These are phyloP conservation scores for Notothenia rossii DNA, from an alignment of 2,113 vertebrate species.

Conservation along the genomic window DNA sequence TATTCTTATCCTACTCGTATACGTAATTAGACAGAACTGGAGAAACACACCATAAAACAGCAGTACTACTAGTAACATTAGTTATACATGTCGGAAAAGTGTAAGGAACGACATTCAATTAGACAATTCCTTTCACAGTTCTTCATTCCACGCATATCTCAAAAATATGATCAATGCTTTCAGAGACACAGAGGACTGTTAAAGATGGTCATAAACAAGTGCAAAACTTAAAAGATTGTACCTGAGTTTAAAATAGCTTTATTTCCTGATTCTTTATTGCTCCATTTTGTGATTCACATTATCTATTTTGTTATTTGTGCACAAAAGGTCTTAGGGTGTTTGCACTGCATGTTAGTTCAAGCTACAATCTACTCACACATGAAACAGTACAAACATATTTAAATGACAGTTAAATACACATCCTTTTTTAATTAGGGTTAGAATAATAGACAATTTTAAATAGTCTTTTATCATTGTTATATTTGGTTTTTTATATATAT, in stretches of 20 bases:
- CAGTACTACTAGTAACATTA: no score
- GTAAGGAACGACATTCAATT: no score
- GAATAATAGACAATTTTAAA: no score
- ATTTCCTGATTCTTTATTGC: background rate
- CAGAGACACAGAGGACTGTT: background rate
- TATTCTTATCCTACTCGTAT: background rate
- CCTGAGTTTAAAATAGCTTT: background rate
- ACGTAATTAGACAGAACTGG: background rate
- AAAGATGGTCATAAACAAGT: background rate
- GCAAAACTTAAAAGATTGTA: background rate
- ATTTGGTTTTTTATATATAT: no score
- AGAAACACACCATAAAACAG: constrained; percentile 11
- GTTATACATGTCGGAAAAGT: no score
- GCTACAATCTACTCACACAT: background rate
- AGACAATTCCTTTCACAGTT: background rate
- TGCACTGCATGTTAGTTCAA: background rate
- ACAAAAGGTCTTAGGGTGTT: background rate
- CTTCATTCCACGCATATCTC: background rate
- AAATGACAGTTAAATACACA: no score
- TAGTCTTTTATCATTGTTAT: no score
- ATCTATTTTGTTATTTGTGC: background rate
- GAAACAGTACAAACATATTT: background rate
- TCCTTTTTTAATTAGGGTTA: no score
- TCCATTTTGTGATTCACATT: no score
- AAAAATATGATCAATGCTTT: background rate